A percentile compares a stretch with the other conserved stretches of the same genome.
phyloP scores from a whole-genome alignment of 2,113 vertebrate species.

The Chionis minor region DNA sequence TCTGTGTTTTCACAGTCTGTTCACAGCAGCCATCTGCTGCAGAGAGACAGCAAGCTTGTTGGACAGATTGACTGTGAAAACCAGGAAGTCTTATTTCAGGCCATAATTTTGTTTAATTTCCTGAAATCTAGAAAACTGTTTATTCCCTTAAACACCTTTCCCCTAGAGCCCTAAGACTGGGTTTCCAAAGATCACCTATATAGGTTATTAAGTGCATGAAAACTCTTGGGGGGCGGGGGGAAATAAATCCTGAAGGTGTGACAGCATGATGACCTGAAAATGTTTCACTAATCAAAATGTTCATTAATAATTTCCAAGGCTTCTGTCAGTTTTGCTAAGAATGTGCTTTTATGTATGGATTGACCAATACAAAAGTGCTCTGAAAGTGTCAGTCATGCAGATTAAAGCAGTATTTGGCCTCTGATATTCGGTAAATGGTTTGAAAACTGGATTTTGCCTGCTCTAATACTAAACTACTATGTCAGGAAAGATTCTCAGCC shows the following conservation, averaged over 20 bases:
- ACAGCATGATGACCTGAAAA: not conserved
- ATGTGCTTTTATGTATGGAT: not conserved
- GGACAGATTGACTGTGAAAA: constrained; percentile 27
- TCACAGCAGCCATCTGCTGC: constrained; percentile 38
- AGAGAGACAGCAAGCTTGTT: not conserved
- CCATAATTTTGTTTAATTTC: not conserved
- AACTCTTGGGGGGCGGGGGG: rapidly evolving
- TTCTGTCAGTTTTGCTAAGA: not conserved
- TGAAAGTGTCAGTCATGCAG: not conserved
- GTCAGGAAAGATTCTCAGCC: not conserved
- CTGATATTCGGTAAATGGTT: not conserved
- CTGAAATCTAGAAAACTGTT: not conserved
- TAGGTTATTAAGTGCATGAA: not conserved
- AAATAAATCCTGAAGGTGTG: not conserved
- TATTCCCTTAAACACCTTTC: not conserved
- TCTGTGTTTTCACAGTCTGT: constrained; percentile 35
- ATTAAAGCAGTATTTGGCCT: not conserved
- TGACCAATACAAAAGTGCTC: not conserved
- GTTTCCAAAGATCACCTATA: not conserved
- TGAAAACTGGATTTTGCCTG: not conserved
- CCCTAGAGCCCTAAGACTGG: not conserved
- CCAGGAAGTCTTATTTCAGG: not conserved
- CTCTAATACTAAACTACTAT: not conserved
- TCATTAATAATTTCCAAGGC: not conserved
- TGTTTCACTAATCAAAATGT: not conserved